Base-by-base conservation (phyloP, 2,797 vertebrate genomes). In the Periparus ater region DNA sequence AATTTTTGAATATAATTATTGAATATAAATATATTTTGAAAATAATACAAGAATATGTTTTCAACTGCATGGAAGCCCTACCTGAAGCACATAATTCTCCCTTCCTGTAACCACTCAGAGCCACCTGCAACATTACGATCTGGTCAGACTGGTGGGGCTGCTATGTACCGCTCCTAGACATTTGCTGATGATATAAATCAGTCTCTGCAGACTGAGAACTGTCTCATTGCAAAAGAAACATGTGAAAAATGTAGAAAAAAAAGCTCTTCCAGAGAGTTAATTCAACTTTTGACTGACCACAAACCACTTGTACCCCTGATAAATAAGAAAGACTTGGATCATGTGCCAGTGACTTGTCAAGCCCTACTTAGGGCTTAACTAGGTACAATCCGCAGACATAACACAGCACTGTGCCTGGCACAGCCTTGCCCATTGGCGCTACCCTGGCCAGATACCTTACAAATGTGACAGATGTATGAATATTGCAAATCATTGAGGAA, bases 271-370 rank as follows among this genome's bases (percentile, higher is more conserved):
- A 93, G 83, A 65, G 75, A 95, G 65, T 66, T 77, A 70, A 93
- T 95, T 95, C 36, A 83, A 13, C 79, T 91, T 95, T 58, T 83
- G 44, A 93, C 92, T 97, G 88, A 96, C 95, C 93, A 95, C 94
- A 96, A 96, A 96, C 92, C 94, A 92, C 89, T 96, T 65, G 77
- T 89, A 80, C 40, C 88, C 65, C 57, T 89, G 93, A 92, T 93
- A 94, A 97, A 95, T 81, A 86, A n/a, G 54, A 76, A 91, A 67
- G 79, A 63, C 89, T 95, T 93, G 84, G 84, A 95, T 88, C 62
- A 1, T 44, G 19, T 81, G 90, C 93, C 88, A 95, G 55, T 63
- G 86, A 89, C 76, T 92, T 96, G 96, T 94, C 94, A 96, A 89
- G 78, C 30, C 19, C 65, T 93, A 53, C 89, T 96, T 95, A 95